Base-by-base conservation (phyloP, 2,797 vertebrate species). In the Notolabrus celidotus region DNA sequence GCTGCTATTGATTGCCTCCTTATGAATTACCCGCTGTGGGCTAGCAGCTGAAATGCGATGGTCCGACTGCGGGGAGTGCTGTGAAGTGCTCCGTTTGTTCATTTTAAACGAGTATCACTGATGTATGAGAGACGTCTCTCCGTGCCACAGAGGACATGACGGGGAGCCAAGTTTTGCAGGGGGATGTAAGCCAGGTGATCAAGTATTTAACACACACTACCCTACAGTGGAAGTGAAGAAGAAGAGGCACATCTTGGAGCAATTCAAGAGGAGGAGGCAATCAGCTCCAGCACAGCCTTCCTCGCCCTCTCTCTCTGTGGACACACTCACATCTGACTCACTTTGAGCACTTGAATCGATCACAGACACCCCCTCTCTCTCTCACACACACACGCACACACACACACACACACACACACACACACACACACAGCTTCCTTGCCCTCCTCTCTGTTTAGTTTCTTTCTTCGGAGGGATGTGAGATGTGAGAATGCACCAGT, bases 1-100 rank as follows among this genome's bases (percentile, higher is more conserved):
- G 53, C 80, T 59, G 45, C 51, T 83, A 89, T 90, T 67, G 87
- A 92, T 86, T 52, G 52, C 4, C 43, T 69, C 67, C 60, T 82
- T 82, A 84, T 84, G 71, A 71, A 81, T 81, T 41, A 36, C 31
- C 52, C 10, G 3, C 69, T 38, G 23, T 17, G n/a, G 63, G 73
- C 68, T 16, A 25, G 50, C 27, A 38, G 22, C 22, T 16, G 27
- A 57, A 39, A 33, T 50, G 34, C 8, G 3, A 56, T 25, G 71
- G 51, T 58, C 54, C 59, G 55, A 63, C 33, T 22, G 63, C 4
- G 60, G 42, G 55, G 51, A 15, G 14, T 27, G 43, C 39, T 36
- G 49, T 34, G n/a, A 49, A 23, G 68, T 9, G 1, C 17, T 27
- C 12, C 0, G 0, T 33, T 23, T 42, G 42, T 54, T 63, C 19